Conservation (phyloP, 2,888 invertebrate genomes). For the Macaria liturata region DNA sequence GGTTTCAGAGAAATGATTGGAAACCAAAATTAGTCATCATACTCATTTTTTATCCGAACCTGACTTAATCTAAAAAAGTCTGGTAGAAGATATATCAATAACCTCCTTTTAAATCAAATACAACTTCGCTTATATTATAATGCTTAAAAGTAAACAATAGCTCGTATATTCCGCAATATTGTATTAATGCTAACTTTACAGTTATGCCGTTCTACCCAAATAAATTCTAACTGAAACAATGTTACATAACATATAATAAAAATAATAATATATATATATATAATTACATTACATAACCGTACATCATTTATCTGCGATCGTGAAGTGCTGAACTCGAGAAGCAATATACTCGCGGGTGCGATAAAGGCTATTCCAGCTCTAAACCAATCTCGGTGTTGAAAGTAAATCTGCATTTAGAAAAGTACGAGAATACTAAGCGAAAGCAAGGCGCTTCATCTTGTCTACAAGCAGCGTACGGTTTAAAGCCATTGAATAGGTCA, state of each 20-base stretch:
- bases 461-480: slow-evolving; percentile 49
- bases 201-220: too few relatives aligned
- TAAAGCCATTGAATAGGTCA: slow-evolving; percentile 77
- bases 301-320: slow-evolving; percentile 1
- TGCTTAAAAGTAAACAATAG: too few relatives aligned
- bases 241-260: too few relatives aligned
- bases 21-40: too few relatives aligned
- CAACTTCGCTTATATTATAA: too few relatives aligned
- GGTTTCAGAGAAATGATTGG: too few relatives aligned
- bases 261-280: too few relatives aligned
- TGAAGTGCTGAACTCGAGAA: background rate
- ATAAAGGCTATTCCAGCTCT: slow-evolving; percentile 16
- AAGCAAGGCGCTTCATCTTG: slow-evolving; percentile 34
- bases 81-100: too few relatives aligned
- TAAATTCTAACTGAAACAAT: too few relatives aligned
- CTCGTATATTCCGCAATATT: background rate
- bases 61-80: too few relatives aligned
- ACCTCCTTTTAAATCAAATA: too few relatives aligned
- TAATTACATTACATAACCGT: background rate
- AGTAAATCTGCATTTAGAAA: slow-evolving; percentile 29
- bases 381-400: slow-evolving; percentile 22
- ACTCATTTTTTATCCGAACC: too few relatives aligned
- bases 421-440: slow-evolving; percentile 27
- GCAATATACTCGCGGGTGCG: slow-evolving; percentile 17
- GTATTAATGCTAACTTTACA: background rate